Evolutionary conservation across 2,113 vertebrate genomes (phyloP).

Genomic region (Petroica traversi): DNA sequence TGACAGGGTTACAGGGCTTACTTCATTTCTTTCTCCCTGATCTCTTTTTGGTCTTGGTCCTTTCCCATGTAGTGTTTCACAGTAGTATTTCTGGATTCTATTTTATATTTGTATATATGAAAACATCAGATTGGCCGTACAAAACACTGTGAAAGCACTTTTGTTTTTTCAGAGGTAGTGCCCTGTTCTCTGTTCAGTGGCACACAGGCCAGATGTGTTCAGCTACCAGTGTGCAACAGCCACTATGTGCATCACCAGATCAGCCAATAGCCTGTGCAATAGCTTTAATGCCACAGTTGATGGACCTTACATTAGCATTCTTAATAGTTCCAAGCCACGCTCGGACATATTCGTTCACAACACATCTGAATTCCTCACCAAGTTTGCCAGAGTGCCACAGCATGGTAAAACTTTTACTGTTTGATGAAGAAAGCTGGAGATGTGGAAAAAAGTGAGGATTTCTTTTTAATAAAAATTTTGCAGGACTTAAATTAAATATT

Average conservation of each 20-base stretch:
- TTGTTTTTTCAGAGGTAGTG: background rate
- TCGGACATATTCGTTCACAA: background rate
- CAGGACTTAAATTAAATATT: background rate
- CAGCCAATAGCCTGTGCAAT: background rate
- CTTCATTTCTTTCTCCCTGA: background rate
- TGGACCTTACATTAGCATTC: background rate
- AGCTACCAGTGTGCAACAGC: background rate
- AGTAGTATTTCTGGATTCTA: background rate
- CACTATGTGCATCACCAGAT: background rate
- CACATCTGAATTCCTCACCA: background rate
- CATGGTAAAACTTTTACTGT: background rate
- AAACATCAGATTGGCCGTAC: background rate
- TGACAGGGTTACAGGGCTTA: background rate
- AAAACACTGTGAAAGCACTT: background rate
- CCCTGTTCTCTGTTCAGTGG: background rate
- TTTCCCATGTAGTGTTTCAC: background rate
- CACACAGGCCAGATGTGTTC: background rate
- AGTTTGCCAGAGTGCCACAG: background rate
- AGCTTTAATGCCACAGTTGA: background rate
- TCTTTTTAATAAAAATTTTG: background rate
- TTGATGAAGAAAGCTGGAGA: background rate
- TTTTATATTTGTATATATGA: background rate
- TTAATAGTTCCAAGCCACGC: background rate
- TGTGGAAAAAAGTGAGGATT: background rate
- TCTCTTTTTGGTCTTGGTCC: background rate